Evolutionary conservation across 1,140 invertebrate genomes (phyloP), one percentile per base, ranked within the genome.

Genomic region (Drosophila insularis): DNA sequence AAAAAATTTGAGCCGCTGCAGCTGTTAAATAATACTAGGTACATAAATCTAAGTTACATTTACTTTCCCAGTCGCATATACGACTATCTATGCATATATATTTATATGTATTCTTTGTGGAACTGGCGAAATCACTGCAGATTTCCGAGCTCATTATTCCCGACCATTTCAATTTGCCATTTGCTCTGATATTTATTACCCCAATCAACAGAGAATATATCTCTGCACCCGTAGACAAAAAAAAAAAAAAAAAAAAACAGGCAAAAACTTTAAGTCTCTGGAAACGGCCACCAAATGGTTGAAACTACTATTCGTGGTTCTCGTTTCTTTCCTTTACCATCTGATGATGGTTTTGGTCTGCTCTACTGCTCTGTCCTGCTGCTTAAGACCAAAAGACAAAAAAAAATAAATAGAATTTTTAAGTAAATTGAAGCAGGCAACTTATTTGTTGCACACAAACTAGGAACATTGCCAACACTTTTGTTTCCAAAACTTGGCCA

Each of bases 401-500:
- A 86, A 87, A 86, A 73, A 86, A 73, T 87, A 87, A 86, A 81
- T 86, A 79, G 82, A 86, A 86, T 86, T 86, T 86, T 81, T 73
- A 86, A 86, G 82, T 86, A 87, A 86, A 86, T 79, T 73, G 79
- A 71, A 78, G 75, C 65, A 62, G 76, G 65, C 64, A 85, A 86
- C 58, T 80, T 70, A 86, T 78, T 81, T 78, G 78, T 62, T 27
- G 63, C 61, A 54, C 39, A 63, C 68, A 54, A 76, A 55, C 43
- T 50, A 43, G 67, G 53, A 74, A 50, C 76, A 63, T 65, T 74
- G 68, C 75, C 81, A 77, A 81, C 81, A 85, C 81, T 85, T 85
- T 81, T 81, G 66, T 79, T 68, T 68, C 56, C 37, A 43, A 78
- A 27, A 78, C 87, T 82, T 87, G 87, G 82, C 82, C 78, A 72